Base-by-base conservation (phyloP, 2,797 vertebrate genomes). In the Bovichtus variegatus region DNA sequence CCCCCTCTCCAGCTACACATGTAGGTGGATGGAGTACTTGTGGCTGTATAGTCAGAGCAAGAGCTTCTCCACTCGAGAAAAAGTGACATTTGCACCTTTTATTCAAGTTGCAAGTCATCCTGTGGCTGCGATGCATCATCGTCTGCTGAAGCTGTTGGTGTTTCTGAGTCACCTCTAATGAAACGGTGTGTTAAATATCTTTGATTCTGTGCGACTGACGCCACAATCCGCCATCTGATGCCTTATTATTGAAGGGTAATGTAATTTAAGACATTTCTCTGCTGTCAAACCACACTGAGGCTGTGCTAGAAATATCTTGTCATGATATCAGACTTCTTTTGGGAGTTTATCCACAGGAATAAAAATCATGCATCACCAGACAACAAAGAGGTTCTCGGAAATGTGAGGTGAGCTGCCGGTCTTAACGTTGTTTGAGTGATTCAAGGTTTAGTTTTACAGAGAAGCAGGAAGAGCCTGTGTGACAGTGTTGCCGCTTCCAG, bases 221-320 rank as follows among this genome's bases (percentile, higher is more conserved):
- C 16, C 63, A 25, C 51, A 21, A 73, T 15, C 36, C 18, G 6
- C 47, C 50, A 74, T 54, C 74, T 78, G 72, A 68, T 74, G 74
- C 87, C 81, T 57, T 81, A 67, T 50, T 69, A 79, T 67, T 21
- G 69, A 62, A 23, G 59, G 44, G 59, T 76, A 74, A 68, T 71
- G 70, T 25, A 34, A 59, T 69, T 36, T 19, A 74, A 86, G 77
- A 85, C 38, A 49, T 41, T 71, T 76, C 34, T 25, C 64, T 64
- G 60, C 53, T 25, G 72, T 76, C 58, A 67, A 65, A 80, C 55
- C 67, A 41, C 55, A 36, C 27, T 3, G 76, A 69, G 65, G 66
- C 70, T 55, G 73, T 27, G 77, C 78, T 87, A 87, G 75, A 89
- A 91, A 90, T 88, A 84, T 80, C 76, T 74, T 58, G 69, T 61